A percentile compares a stretch with the other conserved stretches of the same genome.
phyloP scores from a whole-genome alignment of 2,113 vertebrate species.

The Mobula birostris region DNA sequence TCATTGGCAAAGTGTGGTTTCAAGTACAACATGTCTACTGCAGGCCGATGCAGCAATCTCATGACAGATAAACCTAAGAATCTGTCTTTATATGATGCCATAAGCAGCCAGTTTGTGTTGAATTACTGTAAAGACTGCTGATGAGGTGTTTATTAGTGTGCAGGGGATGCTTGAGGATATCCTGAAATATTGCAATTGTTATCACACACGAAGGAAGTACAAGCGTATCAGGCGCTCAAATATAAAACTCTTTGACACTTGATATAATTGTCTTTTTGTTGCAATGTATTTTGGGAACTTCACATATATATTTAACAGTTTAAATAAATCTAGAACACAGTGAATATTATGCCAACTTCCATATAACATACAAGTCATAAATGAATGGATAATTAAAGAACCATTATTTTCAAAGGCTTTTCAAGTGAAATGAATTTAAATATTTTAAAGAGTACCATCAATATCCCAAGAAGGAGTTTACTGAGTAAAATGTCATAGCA shows the following conservation, averaged over 20 bases:
- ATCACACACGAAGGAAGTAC: not conserved
- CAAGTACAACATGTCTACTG: not conserved
- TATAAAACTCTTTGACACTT: not conserved
- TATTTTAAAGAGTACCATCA: not conserved
- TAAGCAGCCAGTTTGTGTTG: not conserved
- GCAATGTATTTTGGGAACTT: not conserved
- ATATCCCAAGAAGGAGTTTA: not conserved
- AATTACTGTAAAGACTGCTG: not conserved
- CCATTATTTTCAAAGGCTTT: not conserved
- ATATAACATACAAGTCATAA: not conserved
- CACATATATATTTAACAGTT: not conserved
- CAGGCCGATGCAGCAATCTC: not conserved
- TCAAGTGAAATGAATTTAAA: not conserved
- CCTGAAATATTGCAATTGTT: not conserved
- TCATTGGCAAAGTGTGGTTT: not conserved
- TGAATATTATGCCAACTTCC: not conserved
- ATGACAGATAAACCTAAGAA: not conserved
- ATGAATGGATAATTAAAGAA: not conserved
- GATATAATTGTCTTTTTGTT: not conserved
- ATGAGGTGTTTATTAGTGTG: slow-evolving; percentile 11
- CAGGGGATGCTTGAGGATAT: not conserved
- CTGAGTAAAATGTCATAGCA: not conserved
- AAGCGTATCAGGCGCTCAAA: not conserved
- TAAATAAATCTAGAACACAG: not conserved
- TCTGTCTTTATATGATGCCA: not conserved